Evolutionary conservation across 2,888 invertebrate genomes (phyloP), one percentile per base, ranked within the genome.

Genomic region (Digitonthophagus gazella): DNA sequence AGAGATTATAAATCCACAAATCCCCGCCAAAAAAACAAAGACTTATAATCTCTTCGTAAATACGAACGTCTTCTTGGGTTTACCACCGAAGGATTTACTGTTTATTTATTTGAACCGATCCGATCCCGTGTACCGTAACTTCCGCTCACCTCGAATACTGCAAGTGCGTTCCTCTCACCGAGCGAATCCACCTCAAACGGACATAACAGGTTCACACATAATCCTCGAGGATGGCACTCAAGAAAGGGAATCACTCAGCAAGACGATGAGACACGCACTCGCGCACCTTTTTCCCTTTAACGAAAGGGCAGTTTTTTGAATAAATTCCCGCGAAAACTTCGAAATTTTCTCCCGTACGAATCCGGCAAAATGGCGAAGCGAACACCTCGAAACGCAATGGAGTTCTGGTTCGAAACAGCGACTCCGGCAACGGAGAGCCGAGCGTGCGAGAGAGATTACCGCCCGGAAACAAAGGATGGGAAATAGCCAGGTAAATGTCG

Each of bases 381-480:
- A 16, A 61, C 61, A 61, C 61, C 61, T 61, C 28, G 11, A 44
- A 69, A 65, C 73, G 69, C 72, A 64, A 67, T 72, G 66, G 72
- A 73, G 73, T 72, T 71, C 74, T 73, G 74, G n/a, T 75, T 74
- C 69, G 71, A 71, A 73, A 74, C 72, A 74, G 73, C 61, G 61
- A 20, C 61, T 61, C 61, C 63, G 71, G 66, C 69, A 19, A 16
- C 65, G 66, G 61, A 61, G 18, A n/a, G 63, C 65, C 22, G 15
- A 55, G 15, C 58, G 67, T 58, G 67, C 58, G 67, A 67, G 58
- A 61, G 67, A 67, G 54, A 61, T 8, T 20, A 6, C 6, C 20
- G 19, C 18, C 61, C 61, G 61, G 61, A 61, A 61, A 61, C 19
- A n/a, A 61, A 61, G 61, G 61, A 61, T 19, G 61, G 61, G 20